These are phyloP conservation scores for Paracanthobrama guichenoti DNA, from an alignment of 2,113 vertebrate species.

Conservation along the genomic window DNA sequence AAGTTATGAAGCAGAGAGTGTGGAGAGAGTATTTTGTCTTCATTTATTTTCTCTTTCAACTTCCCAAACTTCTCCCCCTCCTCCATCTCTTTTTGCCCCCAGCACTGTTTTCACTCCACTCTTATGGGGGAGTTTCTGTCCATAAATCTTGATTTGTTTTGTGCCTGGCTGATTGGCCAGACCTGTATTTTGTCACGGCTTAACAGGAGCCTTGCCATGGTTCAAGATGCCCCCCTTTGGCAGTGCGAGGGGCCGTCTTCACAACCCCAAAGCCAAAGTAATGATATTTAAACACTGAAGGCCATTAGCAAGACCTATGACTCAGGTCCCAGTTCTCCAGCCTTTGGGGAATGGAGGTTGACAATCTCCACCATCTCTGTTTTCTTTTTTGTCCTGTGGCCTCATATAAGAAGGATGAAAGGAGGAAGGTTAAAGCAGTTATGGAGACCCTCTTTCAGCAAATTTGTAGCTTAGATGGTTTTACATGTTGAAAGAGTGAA, in stretches of 20 bases:
- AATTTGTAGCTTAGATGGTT: slow-evolving; percentile 57
- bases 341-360: slow-evolving; percentile 10
- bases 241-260: slow-evolving; percentile 32
- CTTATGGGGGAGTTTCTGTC: slow-evolving; percentile 45
- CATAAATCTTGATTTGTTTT: slow-evolving; percentile 59
- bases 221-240: slow-evolving; percentile 53
- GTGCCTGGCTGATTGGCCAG: slow-evolving; percentile 50
- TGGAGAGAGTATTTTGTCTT: slow-evolving; percentile 19
- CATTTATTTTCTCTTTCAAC: slow-evolving; percentile 37
- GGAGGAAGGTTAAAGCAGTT: slow-evolving; percentile 54
- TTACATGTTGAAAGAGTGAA: slow-evolving; percentile 47
- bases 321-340: slow-evolving; percentile 33
- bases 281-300: slow-evolving; percentile 57
- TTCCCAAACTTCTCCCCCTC: background rate
- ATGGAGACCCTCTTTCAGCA: slow-evolving; percentile 43
- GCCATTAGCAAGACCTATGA: slow-evolving; percentile 53
- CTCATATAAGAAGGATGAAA: slow-evolving; percentile 46
- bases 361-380: slow-evolving; percentile 49
- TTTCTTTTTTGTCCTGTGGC: slow-evolving; percentile 44
- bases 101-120: slow-evolving; percentile 45
- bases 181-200: slow-evolving; percentile 51
- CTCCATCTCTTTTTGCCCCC: slow-evolving; percentile 28
- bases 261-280: slow-evolving; percentile 49
- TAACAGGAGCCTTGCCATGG: slow-evolving; percentile 49
- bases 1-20: background rate